Percentiles rank a stretch among this genome's conserved stretches.
phyloP scores from a whole-genome alignment of 2,797 vertebrate species.

The Micrastur ruficollis region DNA sequence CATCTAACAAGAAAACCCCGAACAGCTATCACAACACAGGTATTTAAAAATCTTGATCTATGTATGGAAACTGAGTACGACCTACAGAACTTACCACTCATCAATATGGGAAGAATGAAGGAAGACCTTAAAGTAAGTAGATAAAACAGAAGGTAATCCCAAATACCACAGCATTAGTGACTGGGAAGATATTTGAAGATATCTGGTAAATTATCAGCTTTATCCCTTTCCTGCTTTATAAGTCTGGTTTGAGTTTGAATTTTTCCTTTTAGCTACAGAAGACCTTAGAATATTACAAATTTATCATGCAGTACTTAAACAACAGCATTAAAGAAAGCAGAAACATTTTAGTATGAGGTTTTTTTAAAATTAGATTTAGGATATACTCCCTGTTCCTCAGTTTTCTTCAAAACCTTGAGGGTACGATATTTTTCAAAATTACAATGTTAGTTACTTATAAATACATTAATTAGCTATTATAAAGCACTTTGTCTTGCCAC shows the following conservation, averaged over 20 bases:
- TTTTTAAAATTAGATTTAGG: background rate
- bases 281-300: background rate
- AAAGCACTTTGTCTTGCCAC: background rate
- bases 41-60: background rate
- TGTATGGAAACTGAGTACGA: fast-evolving
- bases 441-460: background rate
- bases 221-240: background rate
- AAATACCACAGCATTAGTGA: background rate
- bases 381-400: background rate
- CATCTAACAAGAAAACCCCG: background rate
- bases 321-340: background rate
- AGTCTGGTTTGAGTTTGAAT: background rate
- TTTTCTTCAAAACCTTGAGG: background rate
- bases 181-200: background rate
- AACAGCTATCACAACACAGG: background rate
- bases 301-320: background rate
- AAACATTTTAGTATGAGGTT: background rate
- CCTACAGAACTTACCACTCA: background rate
- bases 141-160: background rate
- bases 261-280: background rate
- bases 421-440: background rate
- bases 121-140: background rate
- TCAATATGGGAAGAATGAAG: background rate
- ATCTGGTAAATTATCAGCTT: background rate
- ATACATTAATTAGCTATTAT: background rate